Evolutionary conservation across 2,113 vertebrate genomes (phyloP), one percentile per base, ranked within the genome.

Genomic region (Triplophysa tibetana): DNA sequence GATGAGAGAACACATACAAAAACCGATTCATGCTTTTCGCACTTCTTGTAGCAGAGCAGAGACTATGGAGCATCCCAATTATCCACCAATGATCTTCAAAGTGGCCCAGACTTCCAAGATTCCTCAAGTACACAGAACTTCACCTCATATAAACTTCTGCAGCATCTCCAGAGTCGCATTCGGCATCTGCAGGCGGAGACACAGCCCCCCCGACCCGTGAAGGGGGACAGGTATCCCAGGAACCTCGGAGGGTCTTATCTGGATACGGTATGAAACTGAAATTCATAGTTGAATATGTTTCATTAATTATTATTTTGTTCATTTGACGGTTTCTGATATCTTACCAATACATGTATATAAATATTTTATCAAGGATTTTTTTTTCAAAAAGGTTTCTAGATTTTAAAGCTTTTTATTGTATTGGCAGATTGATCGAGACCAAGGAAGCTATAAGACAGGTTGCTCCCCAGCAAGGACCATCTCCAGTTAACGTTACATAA

Each of bases 131-230:
- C 81, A 29, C 85, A 88, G 11, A 87, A 91, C 23, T 67, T 89
- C 60, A 85, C 89, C 70, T 90, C 93, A 8, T 84, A 91, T 19
- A 92, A 92, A 74, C 87, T 94, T 3, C 84, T 94, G 2, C 85
- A 70, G 21, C 88, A 91, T 86, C 91, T 94, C 38, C 93, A 93
- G 88, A 86, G 86, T 64, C 89, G 86, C 62, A 91, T 94, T 76
- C 89, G 81, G 56, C 92, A 92, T 81, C 90, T 94, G 17, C 86
- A 86, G 1, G 92, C 93, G 45, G 89, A 88, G 68, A 58, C 14
- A 9, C 26, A 24, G 56, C 9, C 69, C 26, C 33, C 70, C 56
- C 24, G 56, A 10, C 50, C 33, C 6, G 23, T 12, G 1, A 78
- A 86, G 67, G 23, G 70, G 11, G 52, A 77, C n/a, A 56, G 72